Conservation (phyloP, 2,888 invertebrate species). For the Iselma pallidipennis region DNA sequence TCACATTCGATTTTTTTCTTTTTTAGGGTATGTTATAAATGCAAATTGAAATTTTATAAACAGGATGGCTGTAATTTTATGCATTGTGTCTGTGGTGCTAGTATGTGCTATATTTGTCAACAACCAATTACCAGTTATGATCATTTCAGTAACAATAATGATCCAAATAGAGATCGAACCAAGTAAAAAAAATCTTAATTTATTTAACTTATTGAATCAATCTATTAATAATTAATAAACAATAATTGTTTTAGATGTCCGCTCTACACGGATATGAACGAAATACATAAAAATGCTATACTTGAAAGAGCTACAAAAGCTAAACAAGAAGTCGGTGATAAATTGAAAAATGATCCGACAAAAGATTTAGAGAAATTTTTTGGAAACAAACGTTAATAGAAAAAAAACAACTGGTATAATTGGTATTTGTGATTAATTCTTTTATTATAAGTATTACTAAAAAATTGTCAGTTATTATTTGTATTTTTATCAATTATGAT, state of each 20-base stretch:
- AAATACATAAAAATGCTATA: constrained; percentile 53
- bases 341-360: constrained; percentile 51
- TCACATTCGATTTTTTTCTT: constrained; percentile 23
- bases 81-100: constrained; percentile 61
- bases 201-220: no score
- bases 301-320: constrained; percentile 51
- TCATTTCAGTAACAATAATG: constrained; percentile 59
- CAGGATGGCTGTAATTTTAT: constrained; percentile 64
- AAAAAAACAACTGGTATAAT: no score
- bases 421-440: no score
- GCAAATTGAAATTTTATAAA: constrained; percentile 59
- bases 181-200: background rate
- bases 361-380: constrained; percentile 27
- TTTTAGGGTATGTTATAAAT: constrained; percentile 57
- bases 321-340: constrained; percentile 46
- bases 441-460: no score
- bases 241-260: constrained; percentile 52
- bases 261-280: constrained; percentile 52
- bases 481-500: no score
- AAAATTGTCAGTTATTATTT: no score
- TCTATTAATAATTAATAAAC: no score
- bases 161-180: background rate
- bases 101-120: constrained; percentile 63
- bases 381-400: no score
- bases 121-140: constrained; percentile 58